phyloP scores from a whole-genome alignment of 2,113 vertebrate species.

The Isurus oxyrinchus region DNA sequence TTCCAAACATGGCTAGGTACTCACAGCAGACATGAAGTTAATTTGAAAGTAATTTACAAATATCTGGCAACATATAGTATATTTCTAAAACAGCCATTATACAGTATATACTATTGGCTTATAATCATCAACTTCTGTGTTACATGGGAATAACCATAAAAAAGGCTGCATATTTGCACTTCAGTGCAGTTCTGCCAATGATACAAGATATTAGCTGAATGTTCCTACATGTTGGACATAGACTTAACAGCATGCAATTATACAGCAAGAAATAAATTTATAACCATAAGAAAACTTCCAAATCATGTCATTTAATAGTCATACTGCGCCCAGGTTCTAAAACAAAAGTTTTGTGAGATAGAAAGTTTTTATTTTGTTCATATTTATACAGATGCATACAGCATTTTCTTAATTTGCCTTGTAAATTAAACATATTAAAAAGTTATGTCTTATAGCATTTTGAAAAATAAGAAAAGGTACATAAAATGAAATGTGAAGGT shows the following conservation, averaged over 20 bases:
- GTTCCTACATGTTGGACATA: neutral
- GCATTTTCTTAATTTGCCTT: slow-evolving; percentile 28
- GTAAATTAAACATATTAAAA: slow-evolving; percentile 20
- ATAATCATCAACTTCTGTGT: neutral
- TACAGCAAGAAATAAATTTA: neutral
- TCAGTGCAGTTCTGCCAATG: neutral
- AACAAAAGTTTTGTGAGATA: neutral
- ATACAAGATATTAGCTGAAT: neutral
- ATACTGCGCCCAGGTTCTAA: neutral
- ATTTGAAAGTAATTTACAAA: neutral
- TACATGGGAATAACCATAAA: neutral
- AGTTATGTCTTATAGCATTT: neutral
- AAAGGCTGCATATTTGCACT: neutral
- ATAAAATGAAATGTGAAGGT: neutral
- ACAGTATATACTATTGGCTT: neutral
- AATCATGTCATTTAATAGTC: neutral
- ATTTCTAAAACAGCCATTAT: neutral
- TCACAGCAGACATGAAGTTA: neutral
- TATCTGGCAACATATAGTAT: neutral
- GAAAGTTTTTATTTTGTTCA: slow-evolving; percentile 28
- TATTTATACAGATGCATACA: slow-evolving; percentile 28
- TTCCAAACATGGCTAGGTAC: neutral
- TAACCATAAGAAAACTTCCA: neutral
- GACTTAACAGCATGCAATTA: neutral
- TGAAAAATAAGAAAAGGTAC: neutral